These are phyloP conservation scores for Scaptomyza montana DNA, from an alignment of 1,140 invertebrate genomes.

Conservation along the genomic window DNA sequence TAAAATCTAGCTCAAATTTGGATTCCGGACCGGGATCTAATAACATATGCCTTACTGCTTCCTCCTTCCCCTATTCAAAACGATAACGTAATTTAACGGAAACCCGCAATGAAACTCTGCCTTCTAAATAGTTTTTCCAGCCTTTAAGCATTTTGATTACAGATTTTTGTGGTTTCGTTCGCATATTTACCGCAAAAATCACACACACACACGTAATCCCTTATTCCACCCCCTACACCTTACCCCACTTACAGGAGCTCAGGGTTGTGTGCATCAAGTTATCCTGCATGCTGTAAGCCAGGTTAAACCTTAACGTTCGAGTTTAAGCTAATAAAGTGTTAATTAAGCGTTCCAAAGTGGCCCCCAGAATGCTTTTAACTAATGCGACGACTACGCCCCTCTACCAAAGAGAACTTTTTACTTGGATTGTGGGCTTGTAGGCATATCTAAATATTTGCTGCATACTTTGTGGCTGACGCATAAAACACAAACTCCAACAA, in stretches of 20 bases:
- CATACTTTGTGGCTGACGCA: slow-evolving; percentile 67
- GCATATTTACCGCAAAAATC: slow-evolving; percentile 61
- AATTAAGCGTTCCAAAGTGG: slow-evolving; percentile 65
- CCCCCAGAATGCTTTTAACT: slow-evolving; percentile 48
- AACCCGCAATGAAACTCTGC: slow-evolving; percentile 11
- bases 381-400: slow-evolving; percentile 28
- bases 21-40: slow-evolving; percentile 33
- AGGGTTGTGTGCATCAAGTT: slow-evolving; percentile 18
- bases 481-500: slow-evolving; percentile 16
- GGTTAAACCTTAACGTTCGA: slow-evolving; percentile 51
- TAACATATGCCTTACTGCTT: slow-evolving; percentile 25
- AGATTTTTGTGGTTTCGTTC: slow-evolving; percentile 55
- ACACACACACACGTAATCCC: slow-evolving; percentile 3
- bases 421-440: slow-evolving; percentile 31
- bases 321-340: slow-evolving; percentile 66
- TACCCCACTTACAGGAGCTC: too few species aligned
- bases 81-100: slow-evolving; percentile 8
- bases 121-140: slow-evolving; percentile 60
- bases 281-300: slow-evolving; percentile 41
- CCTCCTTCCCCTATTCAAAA: background rate
- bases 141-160: slow-evolving; percentile 60
- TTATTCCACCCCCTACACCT: background rate
- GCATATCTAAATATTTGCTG: slow-evolving; percentile 68
- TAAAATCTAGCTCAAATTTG: slow-evolving; percentile 18
- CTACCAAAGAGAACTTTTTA: slow-evolving; percentile 26